phyloP scores from a whole-genome alignment of 23 tunicate genomes.

The Halocynthia roretzi region DNA sequence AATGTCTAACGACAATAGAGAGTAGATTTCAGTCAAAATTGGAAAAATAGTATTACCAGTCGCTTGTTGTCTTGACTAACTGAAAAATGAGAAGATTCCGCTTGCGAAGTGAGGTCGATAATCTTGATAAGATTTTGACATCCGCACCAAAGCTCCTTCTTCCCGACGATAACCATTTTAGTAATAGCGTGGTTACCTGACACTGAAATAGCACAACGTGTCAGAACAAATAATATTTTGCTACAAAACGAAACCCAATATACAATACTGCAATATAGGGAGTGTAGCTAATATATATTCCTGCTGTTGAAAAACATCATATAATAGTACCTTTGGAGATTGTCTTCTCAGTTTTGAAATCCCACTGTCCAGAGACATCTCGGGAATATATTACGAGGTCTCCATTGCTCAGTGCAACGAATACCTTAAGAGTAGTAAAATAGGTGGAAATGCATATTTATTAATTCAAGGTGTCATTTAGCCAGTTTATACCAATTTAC shows the following conservation, averaged over 20 bases:
- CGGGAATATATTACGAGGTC: constrained; percentile 53
- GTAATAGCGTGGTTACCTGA: constrained; percentile 38
- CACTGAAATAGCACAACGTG: too few species aligned
- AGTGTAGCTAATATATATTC: too few species aligned
- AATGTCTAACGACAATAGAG: too few species aligned
- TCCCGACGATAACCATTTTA: constrained; percentile 73
- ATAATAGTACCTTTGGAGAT: constrained; percentile 26
- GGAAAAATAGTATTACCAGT: constrained; percentile 31
- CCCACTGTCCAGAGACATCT: constrained; percentile 66
- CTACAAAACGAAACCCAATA: neutral
- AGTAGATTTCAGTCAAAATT: neutral
- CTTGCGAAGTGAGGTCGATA: constrained; percentile 41
- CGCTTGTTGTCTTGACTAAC: constrained; percentile 65
- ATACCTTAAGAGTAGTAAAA: constrained; percentile 45
- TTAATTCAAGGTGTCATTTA: too few species aligned
- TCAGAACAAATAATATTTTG: neutral
- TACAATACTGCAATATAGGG: too few species aligned
- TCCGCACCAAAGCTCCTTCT: constrained; percentile 88
- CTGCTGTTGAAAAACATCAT: neutral
- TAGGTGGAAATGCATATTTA: neutral
- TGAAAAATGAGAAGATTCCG: constrained; percentile 30
- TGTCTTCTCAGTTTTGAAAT: constrained; percentile 48
- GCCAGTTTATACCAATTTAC: constrained; percentile 6
- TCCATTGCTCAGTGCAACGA: constrained; percentile 85
- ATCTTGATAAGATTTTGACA: constrained; percentile 81